phyloP scores from a whole-genome alignment of 2,113 vertebrate genomes.

The Turnix velox region DNA sequence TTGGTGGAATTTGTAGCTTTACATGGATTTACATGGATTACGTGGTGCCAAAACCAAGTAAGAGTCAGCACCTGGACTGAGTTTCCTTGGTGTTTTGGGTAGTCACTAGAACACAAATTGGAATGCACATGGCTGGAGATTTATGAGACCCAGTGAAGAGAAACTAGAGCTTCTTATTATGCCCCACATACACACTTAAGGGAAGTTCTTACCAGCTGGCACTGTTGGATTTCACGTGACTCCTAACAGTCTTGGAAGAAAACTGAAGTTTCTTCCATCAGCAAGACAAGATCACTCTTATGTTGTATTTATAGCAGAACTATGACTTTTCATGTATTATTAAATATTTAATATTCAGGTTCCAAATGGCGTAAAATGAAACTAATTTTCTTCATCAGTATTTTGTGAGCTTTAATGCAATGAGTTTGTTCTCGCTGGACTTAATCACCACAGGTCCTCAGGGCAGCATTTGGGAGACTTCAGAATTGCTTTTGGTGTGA shows the following conservation, averaged over 20 bases:
- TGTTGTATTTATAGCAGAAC: background rate
- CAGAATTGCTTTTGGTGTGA: background rate
- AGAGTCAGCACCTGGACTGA: background rate
- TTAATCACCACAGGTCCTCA: background rate
- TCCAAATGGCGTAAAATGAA: background rate
- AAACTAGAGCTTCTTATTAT: background rate
- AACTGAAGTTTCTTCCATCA: background rate
- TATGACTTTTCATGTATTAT: background rate
- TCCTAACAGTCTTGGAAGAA: background rate
- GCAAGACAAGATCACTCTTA: background rate
- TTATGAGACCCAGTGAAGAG: background rate
- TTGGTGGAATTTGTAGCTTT: slow-evolving; percentile 8
- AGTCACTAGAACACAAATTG: background rate
- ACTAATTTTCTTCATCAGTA: background rate
- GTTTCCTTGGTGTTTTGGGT: slow-evolving; percentile 31
- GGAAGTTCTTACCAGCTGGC: background rate
- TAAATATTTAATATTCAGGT: background rate
- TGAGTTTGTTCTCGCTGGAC: background rate
- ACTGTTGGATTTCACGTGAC: background rate
- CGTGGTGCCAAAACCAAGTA: slow-evolving; percentile 11
- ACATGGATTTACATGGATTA: background rate
- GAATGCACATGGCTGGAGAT: background rate
- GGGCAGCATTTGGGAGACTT: background rate
- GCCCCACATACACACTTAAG: background rate
- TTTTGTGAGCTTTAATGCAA: background rate